Evolutionary conservation across 2,888 invertebrate species (phyloP).

Genomic region (Lampropteryx suffumata): DNA sequence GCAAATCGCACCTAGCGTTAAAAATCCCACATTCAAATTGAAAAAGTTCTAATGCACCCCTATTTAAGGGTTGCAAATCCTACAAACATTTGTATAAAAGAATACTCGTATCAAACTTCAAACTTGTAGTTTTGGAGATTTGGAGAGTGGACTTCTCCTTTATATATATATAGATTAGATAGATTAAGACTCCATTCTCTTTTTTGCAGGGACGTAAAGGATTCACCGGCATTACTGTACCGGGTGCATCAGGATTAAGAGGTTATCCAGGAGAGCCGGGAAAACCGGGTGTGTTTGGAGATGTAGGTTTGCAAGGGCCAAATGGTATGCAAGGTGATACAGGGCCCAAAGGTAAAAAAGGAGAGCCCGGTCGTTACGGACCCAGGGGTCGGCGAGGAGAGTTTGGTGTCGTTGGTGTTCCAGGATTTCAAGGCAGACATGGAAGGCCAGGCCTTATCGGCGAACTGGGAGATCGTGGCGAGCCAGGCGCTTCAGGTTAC

Average conservation of each 20-base stretch:
- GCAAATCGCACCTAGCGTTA: no score
- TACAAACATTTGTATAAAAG: no score
- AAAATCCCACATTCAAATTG: no score
- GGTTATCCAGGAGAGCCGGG: slow-evolving; percentile 91
- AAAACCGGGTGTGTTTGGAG: slow-evolving; percentile 81
- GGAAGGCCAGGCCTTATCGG: slow-evolving; percentile 54
- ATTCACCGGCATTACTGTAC: slow-evolving; percentile 60
- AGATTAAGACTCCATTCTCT: no score
- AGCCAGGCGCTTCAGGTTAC: slow-evolving; percentile 86
- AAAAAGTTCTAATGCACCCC: no score
- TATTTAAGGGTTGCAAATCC: no score
- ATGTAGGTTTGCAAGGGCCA: slow-evolving; percentile 71
- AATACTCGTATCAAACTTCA: no score
- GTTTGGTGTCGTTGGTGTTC: slow-evolving; percentile 60
- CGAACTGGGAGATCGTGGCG: slow-evolving; percentile 88
- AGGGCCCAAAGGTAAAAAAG: slow-evolving; percentile 82
- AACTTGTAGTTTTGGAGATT: no score
- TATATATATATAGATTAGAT: no score
- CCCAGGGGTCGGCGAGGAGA: slow-evolving; percentile 62
- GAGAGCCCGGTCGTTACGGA: slow-evolving; percentile 76
- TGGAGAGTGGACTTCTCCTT: no score
- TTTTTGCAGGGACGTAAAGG: slow-evolving; percentile 70
- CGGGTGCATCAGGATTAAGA: slow-evolving; percentile 87
- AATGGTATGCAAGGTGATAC: slow-evolving; percentile 61
- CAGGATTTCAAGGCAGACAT: slow-evolving; percentile 67